phyloP scores from a whole-genome alignment of 53 echinoderm and acorn worm genomes.

The Mesocentrotus franciscanus region DNA sequence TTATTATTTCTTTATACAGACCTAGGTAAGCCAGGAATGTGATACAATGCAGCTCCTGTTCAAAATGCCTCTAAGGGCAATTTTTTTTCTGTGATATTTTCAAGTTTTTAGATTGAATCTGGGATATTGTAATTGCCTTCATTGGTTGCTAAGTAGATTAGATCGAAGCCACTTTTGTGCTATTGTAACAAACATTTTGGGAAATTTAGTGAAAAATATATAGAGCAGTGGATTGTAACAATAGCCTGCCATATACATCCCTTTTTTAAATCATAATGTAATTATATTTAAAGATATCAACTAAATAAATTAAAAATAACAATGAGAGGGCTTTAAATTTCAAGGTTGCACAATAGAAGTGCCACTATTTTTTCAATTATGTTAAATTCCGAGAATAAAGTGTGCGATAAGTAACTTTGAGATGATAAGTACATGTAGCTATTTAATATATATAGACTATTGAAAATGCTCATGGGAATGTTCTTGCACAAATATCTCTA shows the following conservation, averaged over 20 bases:
- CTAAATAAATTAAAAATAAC: too few relatives aligned
- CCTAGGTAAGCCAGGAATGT: neutral
- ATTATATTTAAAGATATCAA: too few relatives aligned
- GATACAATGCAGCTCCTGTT: conserved; percentile 35
- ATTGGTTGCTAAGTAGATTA: neutral
- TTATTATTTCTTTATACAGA: neutral
- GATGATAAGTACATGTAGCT: too few relatives aligned
- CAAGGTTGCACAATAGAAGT: too few relatives aligned
- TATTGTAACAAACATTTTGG: neutral
- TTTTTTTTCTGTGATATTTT: neutral
- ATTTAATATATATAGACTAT: too few relatives aligned
- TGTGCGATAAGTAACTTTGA: too few relatives aligned
- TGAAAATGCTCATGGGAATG: too few relatives aligned
- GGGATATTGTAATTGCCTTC: conserved; percentile 33
- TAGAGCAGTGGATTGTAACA: neutral
- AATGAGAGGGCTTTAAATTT: too few relatives aligned
- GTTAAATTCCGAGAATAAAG: too few relatives aligned
- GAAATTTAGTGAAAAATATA: neutral
- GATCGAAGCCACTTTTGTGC: neutral
- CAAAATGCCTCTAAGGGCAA: neutral
- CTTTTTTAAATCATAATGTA: neutral
- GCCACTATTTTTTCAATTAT: too few relatives aligned
- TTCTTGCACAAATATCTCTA: too few relatives aligned
- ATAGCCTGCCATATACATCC: neutral
- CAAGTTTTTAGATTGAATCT: conserved; percentile 26